A percentile compares a stretch with the other conserved stretches of the same genome.
Evolutionary conservation across 2,113 vertebrate genomes (phyloP).

Genomic region (Pachycephala philippinensis): DNA sequence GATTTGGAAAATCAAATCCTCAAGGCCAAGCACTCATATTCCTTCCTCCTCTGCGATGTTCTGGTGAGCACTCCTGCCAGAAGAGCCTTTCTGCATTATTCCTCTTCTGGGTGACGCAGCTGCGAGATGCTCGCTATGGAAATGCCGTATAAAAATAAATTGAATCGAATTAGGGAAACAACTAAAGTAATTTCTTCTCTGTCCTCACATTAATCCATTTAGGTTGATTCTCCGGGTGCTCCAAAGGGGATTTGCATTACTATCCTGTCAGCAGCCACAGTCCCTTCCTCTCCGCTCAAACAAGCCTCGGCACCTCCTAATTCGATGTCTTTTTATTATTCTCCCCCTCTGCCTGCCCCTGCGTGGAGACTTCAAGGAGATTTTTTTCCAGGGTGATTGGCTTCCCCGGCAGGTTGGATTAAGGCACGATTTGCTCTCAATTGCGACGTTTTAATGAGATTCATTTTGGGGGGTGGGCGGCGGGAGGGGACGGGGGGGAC

Average conservation of each 20-base stretch:
- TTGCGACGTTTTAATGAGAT: background rate
- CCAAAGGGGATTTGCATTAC: background rate
- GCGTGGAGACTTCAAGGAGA: background rate
- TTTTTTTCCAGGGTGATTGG: background rate
- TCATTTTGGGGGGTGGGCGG: background rate
- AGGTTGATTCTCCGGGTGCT: constrained; percentile 11
- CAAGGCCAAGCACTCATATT: background rate
- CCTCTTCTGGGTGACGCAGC: background rate
- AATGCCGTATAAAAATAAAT: background rate
- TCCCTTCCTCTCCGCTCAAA: background rate
- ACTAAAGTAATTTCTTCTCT: background rate
- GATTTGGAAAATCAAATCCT: constrained; percentile 28
- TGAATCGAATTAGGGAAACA: background rate
- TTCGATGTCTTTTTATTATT: background rate
- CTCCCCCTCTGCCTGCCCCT: background rate
- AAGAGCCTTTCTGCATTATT: background rate
- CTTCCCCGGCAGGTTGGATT: constrained; percentile 21
- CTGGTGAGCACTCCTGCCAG: background rate
- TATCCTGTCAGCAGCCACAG: background rate
- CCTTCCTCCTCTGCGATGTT: background rate
- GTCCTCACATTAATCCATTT: background rate
- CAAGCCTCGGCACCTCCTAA: background rate
- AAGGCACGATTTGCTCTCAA: background rate
- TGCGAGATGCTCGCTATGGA: background rate
- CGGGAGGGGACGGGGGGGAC: accelerated